Conservation (phyloP, 2,888 invertebrate genomes). For the Epistrophella euchroma region DNA sequence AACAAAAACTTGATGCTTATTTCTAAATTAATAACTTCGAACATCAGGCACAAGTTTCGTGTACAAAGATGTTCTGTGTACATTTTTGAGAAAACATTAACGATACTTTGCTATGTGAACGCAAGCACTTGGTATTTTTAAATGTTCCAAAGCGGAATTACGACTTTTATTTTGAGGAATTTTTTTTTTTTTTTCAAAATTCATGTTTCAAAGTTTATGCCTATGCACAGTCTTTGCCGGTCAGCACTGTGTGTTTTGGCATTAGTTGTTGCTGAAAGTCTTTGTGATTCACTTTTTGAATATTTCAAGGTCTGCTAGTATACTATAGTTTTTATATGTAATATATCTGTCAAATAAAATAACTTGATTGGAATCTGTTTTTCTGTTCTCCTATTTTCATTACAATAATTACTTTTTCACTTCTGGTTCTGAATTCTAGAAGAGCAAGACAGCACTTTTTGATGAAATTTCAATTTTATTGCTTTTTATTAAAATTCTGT, state of each 20-base stretch:
- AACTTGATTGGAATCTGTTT: not conserved
- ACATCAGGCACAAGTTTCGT: constrained; percentile 50
- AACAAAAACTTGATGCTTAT: constrained; percentile 20
- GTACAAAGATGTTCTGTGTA: constrained; percentile 34
- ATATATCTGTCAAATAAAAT: not conserved
- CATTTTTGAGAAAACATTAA: not conserved
- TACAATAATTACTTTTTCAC: not conserved
- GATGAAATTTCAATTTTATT: not conserved
- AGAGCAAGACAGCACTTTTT: not conserved
- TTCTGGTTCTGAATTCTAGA: not conserved
- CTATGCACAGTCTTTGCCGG: not conserved
- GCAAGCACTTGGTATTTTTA: constrained; percentile 45
- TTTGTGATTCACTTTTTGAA: not conserved
- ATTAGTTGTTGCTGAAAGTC: not conserved
- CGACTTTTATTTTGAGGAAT: constrained; percentile 30
- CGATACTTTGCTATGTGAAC: constrained; percentile 4
- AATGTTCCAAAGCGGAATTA: constrained; percentile 49
- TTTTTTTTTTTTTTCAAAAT: not conserved
- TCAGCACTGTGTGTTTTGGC: not conserved
- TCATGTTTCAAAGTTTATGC: not conserved
- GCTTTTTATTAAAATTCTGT: not conserved
- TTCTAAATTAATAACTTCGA: constrained; percentile 58
- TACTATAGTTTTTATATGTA: not conserved
- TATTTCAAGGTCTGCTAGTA: not conserved
- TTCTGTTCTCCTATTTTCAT: not conserved